phyloP scores from a whole-genome alignment of 2,797 vertebrate species.

The Poeciliopsis paucimaculata region DNA sequence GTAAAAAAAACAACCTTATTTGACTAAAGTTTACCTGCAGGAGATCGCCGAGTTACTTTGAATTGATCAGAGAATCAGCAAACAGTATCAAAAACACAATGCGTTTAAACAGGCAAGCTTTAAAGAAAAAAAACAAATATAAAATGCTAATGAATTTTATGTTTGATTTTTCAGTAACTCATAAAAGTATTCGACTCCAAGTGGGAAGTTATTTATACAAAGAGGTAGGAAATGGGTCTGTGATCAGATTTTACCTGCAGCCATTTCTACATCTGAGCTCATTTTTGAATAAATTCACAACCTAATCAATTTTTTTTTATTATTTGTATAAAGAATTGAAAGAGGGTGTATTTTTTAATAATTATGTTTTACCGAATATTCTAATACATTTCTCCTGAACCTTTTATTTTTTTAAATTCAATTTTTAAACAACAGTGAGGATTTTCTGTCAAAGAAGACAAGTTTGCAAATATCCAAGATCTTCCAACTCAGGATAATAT shows the following conservation, averaged over 20 bases:
- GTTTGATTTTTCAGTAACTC: too few relatives aligned
- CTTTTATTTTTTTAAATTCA: slow-evolving; percentile 43
- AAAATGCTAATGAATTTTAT: not conserved
- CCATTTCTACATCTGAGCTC: not conserved
- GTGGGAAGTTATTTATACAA: not conserved
- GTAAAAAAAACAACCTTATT: not conserved
- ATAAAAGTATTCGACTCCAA: not conserved
- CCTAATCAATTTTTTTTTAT: not conserved
- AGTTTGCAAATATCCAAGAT: slow-evolving; percentile 6
- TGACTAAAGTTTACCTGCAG: not conserved
- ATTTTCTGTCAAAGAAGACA: not conserved
- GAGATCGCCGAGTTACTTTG: not conserved
- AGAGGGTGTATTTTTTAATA: not conserved
- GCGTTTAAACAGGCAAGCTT: not conserved
- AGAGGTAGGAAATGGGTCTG: not conserved
- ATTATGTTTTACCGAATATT: slow-evolving; percentile 11
- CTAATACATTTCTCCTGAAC: slow-evolving; percentile 32
- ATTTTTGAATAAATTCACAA: not conserved
- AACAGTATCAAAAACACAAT: not conserved
- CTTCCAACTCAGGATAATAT: slow-evolving; percentile 38
- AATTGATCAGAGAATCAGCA: not conserved
- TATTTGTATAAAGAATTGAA: not conserved
- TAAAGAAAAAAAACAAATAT: not conserved
- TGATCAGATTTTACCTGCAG: not conserved
- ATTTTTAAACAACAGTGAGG: not conserved